Evolutionary conservation across 2,888 invertebrate genomes (phyloP), one percentile per base, ranked within the genome.

Genomic region (Drosophila mimetica): DNA sequence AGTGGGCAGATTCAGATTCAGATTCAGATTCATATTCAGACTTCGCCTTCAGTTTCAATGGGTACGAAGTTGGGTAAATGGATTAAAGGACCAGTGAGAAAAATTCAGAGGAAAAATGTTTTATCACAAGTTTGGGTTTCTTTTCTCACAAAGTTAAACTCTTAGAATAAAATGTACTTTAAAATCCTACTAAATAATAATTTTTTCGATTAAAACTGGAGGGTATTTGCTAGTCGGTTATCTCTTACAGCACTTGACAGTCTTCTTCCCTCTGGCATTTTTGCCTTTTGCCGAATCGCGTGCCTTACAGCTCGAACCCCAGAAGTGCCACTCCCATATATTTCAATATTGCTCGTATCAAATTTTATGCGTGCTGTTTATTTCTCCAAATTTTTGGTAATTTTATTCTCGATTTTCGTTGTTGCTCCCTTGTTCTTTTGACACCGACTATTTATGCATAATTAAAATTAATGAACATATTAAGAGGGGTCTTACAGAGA

Each of bases 401-500:
- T 64, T 44, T 36, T 51, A 64, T 64, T 65, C 42, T 18, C 18
- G 22, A 30, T 37, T 30, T 44, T 64, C 6, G 48, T 14, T 63
- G 65, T 46, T 60, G 14, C 6, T 36, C n/a, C 39, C 48, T 47
- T 60, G 36, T 67, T 60, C 60, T 57, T 20, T 37, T 30, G 32
- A 44, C 53, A 52, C 66, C 57, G 76, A 54, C 61, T 48, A 71
- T 80, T 80, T 86, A 71, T 79, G 83, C 83, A 80, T 80, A 86
- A 80, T 86, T 80, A 72, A 86, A 82, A 86, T 80, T 86, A 80
- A 80, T 80, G 80, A 86, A 83, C 86, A 79, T 74, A 67, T 82
- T 79, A 74, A 70, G 59, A 70, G 59, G 71, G 57, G 22, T 13
- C 34, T 22, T 44, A 25, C 5, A 9, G 20, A 20, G 7, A 9